Base-by-base conservation (phyloP, 2,888 invertebrate genomes). In the Cecidostiba fungosa region DNA sequence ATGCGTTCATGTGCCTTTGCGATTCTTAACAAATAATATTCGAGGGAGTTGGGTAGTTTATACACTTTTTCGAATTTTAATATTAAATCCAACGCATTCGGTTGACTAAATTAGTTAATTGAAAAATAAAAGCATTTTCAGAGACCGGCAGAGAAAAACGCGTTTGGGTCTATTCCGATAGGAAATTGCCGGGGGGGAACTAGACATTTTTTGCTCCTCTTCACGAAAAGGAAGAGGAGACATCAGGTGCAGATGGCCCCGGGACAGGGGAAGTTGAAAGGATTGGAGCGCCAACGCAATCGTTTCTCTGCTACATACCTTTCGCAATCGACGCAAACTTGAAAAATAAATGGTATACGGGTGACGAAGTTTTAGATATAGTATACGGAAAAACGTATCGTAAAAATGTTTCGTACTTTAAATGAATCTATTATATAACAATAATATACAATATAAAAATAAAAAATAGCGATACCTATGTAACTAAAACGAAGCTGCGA, bases 201-300 rank as follows among this genome's bases (percentile, higher is more conserved):
- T 66, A 66, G 29, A 66, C 29, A 29, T 66, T 23, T 79, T 74
- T 82, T 82, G 54, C 36, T 70, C 43, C 14, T 16, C 70, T 72
- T 59, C n/a, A 39, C 70, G 29, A 66, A 66, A 26, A 66, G 26
- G 77, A 70, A 77, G 70, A 50, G 77, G 43, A 59, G 43, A 73
- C 66, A 84, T 62, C 84, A 84, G 78, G 84, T 84, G 84, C 78
- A 66, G 84, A 77, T 77, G 26, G 82, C 32, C 47, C 19, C 66
- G 69, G 50, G 54, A 59, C 73, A 39, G 54, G 47, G 62, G 36
- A 5, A 43, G 78, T 78, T 73, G 62, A 84, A 78, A 84, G 73
- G 66, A 79, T 84, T 78, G 47, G 70, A 70, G 23, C 47, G 47
- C 36, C 43, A 59, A 32, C 47, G 36, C 66, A 76, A 76, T 36